Conservation (phyloP, 2,113 vertebrate genomes). For the Nothobranchius kuhntae region DNA sequence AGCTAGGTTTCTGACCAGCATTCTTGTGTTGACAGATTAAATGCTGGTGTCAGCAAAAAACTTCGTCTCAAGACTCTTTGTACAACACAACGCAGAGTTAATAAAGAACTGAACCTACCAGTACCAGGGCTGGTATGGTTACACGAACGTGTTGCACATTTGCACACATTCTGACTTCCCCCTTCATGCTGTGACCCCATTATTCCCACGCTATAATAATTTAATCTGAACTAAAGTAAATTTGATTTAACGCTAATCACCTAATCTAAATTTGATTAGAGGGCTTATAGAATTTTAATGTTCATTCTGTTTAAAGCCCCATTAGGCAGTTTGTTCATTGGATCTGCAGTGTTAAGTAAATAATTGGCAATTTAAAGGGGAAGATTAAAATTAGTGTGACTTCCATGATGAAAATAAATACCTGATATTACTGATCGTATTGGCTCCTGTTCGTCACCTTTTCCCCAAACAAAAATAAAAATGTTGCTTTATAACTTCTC, state of each 20-base stretch:
- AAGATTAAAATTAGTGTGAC: background rate
- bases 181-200: background rate
- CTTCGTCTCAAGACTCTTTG: too few species aligned
- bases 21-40: too few species aligned
- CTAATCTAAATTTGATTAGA: slow-evolving; percentile 32
- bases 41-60: too few species aligned
- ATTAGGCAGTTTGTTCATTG: slow-evolving; percentile 11
- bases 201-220: background rate
- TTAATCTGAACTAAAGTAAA: slow-evolving; percentile 23
- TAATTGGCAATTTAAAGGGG: background rate
- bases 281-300: slow-evolving; percentile 23
- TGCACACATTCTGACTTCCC: background rate
- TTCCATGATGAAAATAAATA: background rate
- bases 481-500: background rate
- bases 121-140: too few species aligned
- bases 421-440: background rate
- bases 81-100: too few species aligned
- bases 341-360: slow-evolving; percentile 2
- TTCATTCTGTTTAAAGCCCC: background rate
- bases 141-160: background rate
- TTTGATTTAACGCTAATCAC: slow-evolving; percentile 29
- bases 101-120: too few species aligned
- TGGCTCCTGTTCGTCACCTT: background rate
- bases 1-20: too few species aligned
- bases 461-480: background rate